Percentiles rank a stretch among this genome's conserved stretches.
Evolutionary conservation across 2,113 vertebrate genomes (phyloP).

Genomic region (Dipodomys spectabilis): DNA sequence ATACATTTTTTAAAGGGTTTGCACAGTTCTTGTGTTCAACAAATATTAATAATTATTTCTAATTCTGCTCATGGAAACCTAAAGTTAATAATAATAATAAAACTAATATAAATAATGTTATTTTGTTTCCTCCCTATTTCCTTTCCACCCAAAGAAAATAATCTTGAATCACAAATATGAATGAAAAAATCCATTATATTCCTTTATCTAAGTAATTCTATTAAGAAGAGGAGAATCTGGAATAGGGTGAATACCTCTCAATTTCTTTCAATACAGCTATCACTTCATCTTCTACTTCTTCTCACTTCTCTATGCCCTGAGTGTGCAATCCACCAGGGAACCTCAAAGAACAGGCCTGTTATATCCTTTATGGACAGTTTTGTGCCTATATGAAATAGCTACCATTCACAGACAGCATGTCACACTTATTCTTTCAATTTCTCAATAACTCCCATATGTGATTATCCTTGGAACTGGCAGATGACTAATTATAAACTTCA

Average conservation of each 20-base stretch:
- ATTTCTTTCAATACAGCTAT: background rate
- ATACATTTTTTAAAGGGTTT: background rate
- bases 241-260: background rate
- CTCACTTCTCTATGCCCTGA: background rate
- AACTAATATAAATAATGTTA: background rate
- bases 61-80: slow-evolving; percentile 44
- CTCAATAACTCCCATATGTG: background rate
- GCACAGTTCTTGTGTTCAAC: slow-evolving; percentile 29
- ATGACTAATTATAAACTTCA: background rate
- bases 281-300: background rate
- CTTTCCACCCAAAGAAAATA: background rate
- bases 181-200: background rate
- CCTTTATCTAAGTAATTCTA: background rate
- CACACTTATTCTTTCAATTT: background rate
- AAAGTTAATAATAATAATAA: slow-evolving; percentile 36
- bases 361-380: background rate
- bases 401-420: background rate
- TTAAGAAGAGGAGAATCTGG: background rate
- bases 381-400: background rate
- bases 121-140: background rate
- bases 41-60: slow-evolving; percentile 34
- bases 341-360: background rate
- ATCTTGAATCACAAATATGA: background rate
- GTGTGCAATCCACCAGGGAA: slow-evolving; percentile 4
- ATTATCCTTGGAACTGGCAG: background rate